These are phyloP conservation scores for Urosaurus nigricauda DNA, from an alignment of 2,797 vertebrate genomes.

Conservation along the genomic window DNA sequence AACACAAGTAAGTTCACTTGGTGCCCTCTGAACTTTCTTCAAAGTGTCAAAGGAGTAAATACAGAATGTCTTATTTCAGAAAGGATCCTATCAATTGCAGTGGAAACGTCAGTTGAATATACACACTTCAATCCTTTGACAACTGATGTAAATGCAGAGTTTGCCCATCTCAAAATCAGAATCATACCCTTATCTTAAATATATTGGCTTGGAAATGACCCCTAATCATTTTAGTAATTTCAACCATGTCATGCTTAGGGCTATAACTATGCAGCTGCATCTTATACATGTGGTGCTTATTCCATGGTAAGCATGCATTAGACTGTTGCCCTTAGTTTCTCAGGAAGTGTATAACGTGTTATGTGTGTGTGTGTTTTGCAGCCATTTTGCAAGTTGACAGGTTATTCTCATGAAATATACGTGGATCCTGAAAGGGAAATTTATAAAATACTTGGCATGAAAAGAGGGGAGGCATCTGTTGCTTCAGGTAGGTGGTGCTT, in stretches of 20 bases:
- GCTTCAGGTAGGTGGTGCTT: conserved; percentile 81
- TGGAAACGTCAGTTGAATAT: neutral
- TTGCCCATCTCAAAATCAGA: neutral
- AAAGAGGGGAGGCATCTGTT: conserved; percentile 86
- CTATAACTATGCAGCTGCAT: neutral
- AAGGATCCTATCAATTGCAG: neutral
- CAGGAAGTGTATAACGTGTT: neutral
- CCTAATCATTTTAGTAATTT: neutral
- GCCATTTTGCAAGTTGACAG: conserved; percentile 91
- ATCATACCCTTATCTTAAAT: neutral
- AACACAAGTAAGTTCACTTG: neutral
- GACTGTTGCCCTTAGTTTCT: neutral
- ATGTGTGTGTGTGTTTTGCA: conserved; percentile 66
- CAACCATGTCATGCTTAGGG: neutral
- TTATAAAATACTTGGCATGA: conserved; percentile 92
- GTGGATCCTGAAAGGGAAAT: conserved; percentile 91
- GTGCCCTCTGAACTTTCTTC: neutral
- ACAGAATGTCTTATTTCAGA: neutral
- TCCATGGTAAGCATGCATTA: neutral
- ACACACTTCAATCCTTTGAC: neutral
- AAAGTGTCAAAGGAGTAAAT: neutral
- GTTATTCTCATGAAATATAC: conserved; percentile 92
- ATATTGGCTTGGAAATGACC: neutral
- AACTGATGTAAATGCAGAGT: neutral
- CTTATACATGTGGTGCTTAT: neutral